Evolutionary conservation across 2,797 vertebrate species (phyloP), one percentile per base, ranked within the genome.

Genomic region (Epinephelus coioides): DNA sequence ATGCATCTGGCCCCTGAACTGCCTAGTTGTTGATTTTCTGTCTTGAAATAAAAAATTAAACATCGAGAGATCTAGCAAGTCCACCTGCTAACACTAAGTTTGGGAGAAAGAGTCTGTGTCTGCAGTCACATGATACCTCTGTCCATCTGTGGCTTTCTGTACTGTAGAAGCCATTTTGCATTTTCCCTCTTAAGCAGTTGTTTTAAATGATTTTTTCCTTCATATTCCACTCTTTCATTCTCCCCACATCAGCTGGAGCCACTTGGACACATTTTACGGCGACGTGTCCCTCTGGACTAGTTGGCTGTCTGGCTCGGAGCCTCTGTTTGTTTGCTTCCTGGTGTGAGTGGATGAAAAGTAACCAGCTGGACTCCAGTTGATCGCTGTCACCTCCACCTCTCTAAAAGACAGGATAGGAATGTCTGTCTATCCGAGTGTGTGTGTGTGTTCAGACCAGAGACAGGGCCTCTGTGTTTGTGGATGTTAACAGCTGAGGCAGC

Each of bases 401-500:
- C 62, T 59, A 40, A 71, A 83, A 83, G 82, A 76, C 64, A 54
- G 51, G 30, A 54, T 9, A 23, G 51, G 73, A 25, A 60, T 3
- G 30, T 51, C 50, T 67, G 50, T 62, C 40, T 49, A 30, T 62
- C 56, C 18, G 67, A 1, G 59, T 57, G 69, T 27, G 69, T 27
- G 69, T 27, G 34, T 27, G 34, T 62, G 82, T 54, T 47, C 1
- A 2, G 30, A 69, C 69, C 49, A 12, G 40, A 55, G 60, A 62
- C n/a, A 1, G 64, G 50, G 30, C 38, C 17, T 67, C 51, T 76
- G 72, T 73, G 76, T 79, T 60, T 69, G 77, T 66, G 59, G 60
- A 53, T 38, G 47, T 76, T 47, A 78, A 60, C 64, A 54, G 68
- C 67, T 78, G 85, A 89, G 81, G 49, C 69, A 56, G 84, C 76